A percentile compares a stretch with the other conserved stretches of the same genome.
These are phyloP conservation scores for Pammene aurita DNA, from an alignment of 2,888 invertebrate species.

Conservation along the genomic window DNA sequence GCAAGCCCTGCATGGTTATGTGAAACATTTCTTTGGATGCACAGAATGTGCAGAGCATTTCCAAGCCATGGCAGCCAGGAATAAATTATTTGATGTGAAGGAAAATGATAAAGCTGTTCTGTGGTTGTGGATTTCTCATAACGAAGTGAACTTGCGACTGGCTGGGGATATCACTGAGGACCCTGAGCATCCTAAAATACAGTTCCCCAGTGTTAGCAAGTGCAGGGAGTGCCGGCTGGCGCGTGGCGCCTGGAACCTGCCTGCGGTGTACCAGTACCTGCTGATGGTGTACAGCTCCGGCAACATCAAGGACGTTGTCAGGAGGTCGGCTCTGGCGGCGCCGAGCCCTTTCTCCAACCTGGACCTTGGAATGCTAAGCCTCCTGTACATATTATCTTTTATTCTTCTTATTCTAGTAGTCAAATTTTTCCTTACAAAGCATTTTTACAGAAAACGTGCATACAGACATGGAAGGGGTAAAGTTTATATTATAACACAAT, in stretches of 20 bases:
- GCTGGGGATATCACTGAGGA: slow-evolving; percentile 95
- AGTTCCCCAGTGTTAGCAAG: slow-evolving; percentile 88
- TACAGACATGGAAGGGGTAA: slow-evolving; percentile 89
- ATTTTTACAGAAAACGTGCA: slow-evolving; percentile 88
- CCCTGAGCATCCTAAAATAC: slow-evolving; percentile 93
- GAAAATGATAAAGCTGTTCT: slow-evolving; percentile 90
- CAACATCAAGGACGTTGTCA: slow-evolving; percentile 57
- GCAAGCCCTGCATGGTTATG: slow-evolving; percentile 92
- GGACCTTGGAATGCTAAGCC: slow-evolving; percentile 90
- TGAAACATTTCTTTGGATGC: slow-evolving; percentile 97
- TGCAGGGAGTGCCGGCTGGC: slow-evolving; percentile 87
- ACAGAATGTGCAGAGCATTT: slow-evolving; percentile 95
- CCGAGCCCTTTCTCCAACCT: slow-evolving; percentile 84
- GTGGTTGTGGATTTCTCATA: slow-evolving; percentile 98
- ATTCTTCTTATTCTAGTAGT: slow-evolving; percentile 89
- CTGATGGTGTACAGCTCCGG: slow-evolving; percentile 73
- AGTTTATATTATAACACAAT: slow-evolving; percentile 78
- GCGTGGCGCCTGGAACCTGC: slow-evolving; percentile 84
- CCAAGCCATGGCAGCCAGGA: slow-evolving; percentile 89
- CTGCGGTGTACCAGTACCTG: slow-evolving; percentile 85
- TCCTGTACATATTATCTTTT: slow-evolving; percentile 89
- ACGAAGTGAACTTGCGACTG: slow-evolving; percentile 94
- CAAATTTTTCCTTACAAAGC: slow-evolving; percentile 88
- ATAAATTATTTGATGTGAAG: slow-evolving; percentile 87
- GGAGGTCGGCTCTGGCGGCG: slow-evolving; percentile 54